These are phyloP conservation scores for Dolomedes plantarius DNA, from an alignment of 2,888 invertebrate species.

Conservation along the genomic window DNA sequence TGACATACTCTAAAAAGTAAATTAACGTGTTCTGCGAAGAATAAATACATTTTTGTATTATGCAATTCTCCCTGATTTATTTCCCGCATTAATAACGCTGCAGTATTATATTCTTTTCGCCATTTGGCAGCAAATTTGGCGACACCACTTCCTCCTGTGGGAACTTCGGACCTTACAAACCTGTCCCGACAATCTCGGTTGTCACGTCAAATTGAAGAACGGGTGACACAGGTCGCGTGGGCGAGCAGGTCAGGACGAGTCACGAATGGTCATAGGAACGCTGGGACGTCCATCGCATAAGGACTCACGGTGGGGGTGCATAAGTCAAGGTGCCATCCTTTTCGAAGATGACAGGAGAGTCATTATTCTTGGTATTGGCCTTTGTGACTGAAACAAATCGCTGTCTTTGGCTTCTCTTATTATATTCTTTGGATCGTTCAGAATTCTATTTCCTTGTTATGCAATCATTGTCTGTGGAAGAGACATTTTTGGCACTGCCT, in stretches of 20 bases:
- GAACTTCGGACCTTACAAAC: constrained; percentile 22
- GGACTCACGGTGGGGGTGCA: constrained; percentile 47
- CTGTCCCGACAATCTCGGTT: constrained; percentile 43
- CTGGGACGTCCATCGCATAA: constrained; percentile 33
- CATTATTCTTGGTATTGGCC: constrained; percentile 59
- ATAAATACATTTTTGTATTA: no score
- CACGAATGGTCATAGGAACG: constrained; percentile 26
- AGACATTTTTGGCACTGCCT: no score
- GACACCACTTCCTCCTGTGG: not conserved
- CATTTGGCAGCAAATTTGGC: not conserved
- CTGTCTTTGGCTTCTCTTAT: not conserved
- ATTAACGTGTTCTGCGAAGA: no score
- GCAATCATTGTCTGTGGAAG: not conserved
- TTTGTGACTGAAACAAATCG: constrained; percentile 64
- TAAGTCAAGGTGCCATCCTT: constrained; percentile 50
- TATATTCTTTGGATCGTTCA: not conserved
- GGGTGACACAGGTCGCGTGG: constrained; percentile 65
- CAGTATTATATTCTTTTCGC: not conserved
- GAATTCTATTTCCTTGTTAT: not conserved
- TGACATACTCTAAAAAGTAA: no score
- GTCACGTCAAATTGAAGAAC: constrained; percentile 53
- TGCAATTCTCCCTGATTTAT: no score
- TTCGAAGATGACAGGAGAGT: constrained; percentile 49
- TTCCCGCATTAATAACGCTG: no score
- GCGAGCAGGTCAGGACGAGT: constrained; percentile 61